Base-by-base conservation (phyloP, 2,888 invertebrate genomes). In the Ennomos fuscantarius region DNA sequence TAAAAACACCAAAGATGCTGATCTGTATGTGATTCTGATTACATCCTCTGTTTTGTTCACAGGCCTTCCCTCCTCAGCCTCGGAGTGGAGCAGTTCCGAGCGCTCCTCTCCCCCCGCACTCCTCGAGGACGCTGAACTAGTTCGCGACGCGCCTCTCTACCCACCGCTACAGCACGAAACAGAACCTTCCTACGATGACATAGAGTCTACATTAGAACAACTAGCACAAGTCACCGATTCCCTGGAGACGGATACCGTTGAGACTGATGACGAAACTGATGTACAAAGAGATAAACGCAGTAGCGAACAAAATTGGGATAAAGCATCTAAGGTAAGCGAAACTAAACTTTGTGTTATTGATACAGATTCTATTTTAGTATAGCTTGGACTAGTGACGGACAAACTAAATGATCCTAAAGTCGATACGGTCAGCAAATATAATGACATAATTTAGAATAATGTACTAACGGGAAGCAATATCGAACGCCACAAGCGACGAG, bases 141-240 rank as follows among this genome's bases (percentile, higher is more conserved):
- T 87, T 55, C 82, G 84, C 8, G 86, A 86, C 53, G 86, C 80
- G 2, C 86, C 87, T 75, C 81, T 43, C 79, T 86, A 49, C 77
- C 76, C 55, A 44, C 66, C 61, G 56, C 72, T 48, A 54, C 58
- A 54, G 65, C 66, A 60, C 66, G 69, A 63, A 60, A 66, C 48
- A 33, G 70, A 72, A 56, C 66, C 66, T 42, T 66, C 71, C 54
- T 70, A 69, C 69, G 68, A 73, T 51, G 79, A 83, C 59, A 66
- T 76, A 49, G 82, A 81, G 70, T 78, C 81, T 11, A 81, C 72
- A 57, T 75, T 82, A 43, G 82, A 81, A 66, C 45, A 76, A 78
- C 49, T 78, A 44, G 62, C 74, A 32, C 78, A 79, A 9, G 81
- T 76, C 9, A 74, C 39, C 1, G 47, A 48, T 12, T 39, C 8